Percentiles rank a stretch among this genome's conserved stretches.
Conservation (phyloP, 2,113 vertebrate species). For the Cyanoderma ruficeps region DNA sequence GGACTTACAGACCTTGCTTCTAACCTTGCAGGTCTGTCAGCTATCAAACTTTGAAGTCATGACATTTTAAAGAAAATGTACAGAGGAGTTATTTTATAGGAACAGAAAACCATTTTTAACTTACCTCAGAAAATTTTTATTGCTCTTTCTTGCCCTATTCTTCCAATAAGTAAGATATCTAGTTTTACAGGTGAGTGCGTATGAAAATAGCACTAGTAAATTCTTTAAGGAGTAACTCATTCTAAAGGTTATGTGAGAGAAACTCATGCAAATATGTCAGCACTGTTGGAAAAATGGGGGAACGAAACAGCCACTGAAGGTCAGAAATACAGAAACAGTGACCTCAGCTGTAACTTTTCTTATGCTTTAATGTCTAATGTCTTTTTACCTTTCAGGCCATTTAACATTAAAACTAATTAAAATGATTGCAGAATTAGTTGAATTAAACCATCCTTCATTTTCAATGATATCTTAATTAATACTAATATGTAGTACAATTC, state of each 20-base stretch:
- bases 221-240: not conserved
- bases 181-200: not conserved
- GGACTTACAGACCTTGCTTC: constrained; percentile 6
- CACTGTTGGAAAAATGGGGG: not conserved
- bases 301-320: not conserved
- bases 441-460: constrained; percentile 24
- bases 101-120: not conserved
- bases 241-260: not conserved
- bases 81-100: not conserved
- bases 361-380: not conserved
- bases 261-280: not conserved
- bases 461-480: not conserved
- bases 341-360: not conserved
- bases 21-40: constrained; percentile 16
- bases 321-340: not conserved
- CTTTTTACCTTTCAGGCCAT: not conserved
- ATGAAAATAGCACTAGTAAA: constrained; percentile 12
- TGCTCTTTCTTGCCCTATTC: not conserved
- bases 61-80: constrained; percentile 48
- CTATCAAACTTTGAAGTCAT: constrained; percentile 42
- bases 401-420: not conserved
- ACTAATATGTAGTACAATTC: not conserved
- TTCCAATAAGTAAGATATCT: not conserved
- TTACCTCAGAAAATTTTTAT: not conserved
- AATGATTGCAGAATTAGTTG: not conserved